Conservation (phyloP, 2,113 vertebrate genomes). For the Actenoides lindsayi region DNA sequence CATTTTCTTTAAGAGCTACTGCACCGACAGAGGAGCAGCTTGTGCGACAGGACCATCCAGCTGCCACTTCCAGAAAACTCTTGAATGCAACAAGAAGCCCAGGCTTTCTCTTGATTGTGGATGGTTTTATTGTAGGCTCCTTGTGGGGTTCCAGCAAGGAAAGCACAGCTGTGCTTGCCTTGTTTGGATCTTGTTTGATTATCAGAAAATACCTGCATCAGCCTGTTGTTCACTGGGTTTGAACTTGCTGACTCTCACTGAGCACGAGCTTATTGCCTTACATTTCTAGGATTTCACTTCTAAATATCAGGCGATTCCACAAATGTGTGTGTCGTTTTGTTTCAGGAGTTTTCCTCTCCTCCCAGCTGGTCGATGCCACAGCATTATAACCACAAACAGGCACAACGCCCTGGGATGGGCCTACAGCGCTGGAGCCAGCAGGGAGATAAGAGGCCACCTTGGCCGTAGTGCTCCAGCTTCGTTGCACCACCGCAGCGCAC, state of each 20-base stretch:
- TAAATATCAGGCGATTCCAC: neutral
- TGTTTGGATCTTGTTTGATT: neutral
- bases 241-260: neutral
- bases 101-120: neutral
- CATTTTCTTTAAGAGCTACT: neutral
- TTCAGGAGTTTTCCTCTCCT: neutral
- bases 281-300: neutral
- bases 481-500: accelerated
- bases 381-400: neutral
- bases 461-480: accelerated
- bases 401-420: neutral
- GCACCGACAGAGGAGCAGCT: neutral
- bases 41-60: neutral
- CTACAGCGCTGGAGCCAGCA: accelerated
- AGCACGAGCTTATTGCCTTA: neutral
- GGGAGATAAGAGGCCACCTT: neutral
- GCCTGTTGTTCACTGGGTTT: neutral
- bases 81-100: neutral
- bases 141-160: neutral
- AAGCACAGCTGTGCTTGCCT: neutral
- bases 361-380: neutral
- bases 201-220: neutral
- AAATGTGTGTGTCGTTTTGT: neutral
- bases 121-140: neutral
- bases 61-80: neutral